Percentiles rank a stretch among this genome's conserved stretches.
phyloP scores from a whole-genome alignment of 2,888 invertebrate genomes.

The Drosophila gaucha region DNA sequence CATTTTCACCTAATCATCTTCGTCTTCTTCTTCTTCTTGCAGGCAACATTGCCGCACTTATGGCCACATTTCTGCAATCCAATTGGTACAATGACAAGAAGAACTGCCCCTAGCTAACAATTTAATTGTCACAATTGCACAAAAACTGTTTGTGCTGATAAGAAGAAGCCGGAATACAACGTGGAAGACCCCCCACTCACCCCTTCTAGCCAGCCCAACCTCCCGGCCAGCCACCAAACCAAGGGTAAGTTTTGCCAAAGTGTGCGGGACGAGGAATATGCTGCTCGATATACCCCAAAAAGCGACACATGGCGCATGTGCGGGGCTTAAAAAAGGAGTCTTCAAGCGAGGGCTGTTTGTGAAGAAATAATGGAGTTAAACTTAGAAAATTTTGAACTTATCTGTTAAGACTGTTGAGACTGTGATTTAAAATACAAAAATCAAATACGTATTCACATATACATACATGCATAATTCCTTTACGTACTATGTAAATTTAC shows the following conservation, averaged over 20 bases:
- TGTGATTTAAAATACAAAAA: neutral
- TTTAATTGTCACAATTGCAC: conserved; percentile 58
- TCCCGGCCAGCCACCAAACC: conserved; percentile 16
- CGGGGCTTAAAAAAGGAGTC: conserved; percentile 18
- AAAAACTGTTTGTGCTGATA: conserved; percentile 49
- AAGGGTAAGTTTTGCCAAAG: conserved; percentile 47
- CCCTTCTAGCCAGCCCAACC: neutral
- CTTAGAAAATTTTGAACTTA: neutral
- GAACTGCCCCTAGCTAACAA: conserved; percentile 49
- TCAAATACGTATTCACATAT: neutral
- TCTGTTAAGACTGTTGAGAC: neutral
- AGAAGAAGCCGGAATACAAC: conserved; percentile 39
- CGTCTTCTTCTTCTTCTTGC: conserved; percentile 23
- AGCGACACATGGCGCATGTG: conserved; percentile 54
- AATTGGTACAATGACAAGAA: conserved; percentile 35
- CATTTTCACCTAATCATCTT: conserved; percentile 48
- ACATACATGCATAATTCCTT: neutral
- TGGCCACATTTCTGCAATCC: conserved; percentile 43
- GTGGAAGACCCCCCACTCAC: neutral
- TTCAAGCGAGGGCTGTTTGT: conserved; percentile 24
- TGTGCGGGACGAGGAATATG: conserved; percentile 27
- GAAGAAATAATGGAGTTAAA: neutral
- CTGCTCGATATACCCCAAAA: conserved; percentile 18
- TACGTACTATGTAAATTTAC: neutral
- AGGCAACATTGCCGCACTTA: conserved; percentile 49